Percentiles rank a stretch among this genome's conserved stretches.
These are phyloP conservation scores for Protonemura montana DNA, from an alignment of 2,888 invertebrate genomes.

Conservation along the genomic window DNA sequence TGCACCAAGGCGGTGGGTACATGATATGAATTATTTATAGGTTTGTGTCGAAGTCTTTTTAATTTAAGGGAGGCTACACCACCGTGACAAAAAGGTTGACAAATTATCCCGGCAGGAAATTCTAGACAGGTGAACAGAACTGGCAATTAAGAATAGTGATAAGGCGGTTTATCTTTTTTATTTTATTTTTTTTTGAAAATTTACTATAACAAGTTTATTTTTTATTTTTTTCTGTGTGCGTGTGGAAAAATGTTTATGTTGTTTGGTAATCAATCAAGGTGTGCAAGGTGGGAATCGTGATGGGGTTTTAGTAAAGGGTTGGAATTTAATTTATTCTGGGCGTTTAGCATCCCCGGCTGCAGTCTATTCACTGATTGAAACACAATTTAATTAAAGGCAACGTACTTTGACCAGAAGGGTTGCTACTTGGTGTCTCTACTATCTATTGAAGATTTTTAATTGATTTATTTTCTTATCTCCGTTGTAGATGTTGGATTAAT, in stretches of 20 bases:
- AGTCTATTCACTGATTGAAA: neutral
- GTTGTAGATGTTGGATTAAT: neutral
- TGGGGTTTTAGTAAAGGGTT: neutral
- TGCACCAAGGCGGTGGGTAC: neutral
- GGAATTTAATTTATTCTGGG: neutral
- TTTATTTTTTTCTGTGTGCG: neutral
- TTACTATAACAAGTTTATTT: neutral
- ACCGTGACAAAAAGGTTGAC: neutral
- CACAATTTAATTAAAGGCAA: neutral
- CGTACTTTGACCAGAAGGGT: neutral
- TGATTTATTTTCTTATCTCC: neutral
- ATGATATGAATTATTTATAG: neutral
- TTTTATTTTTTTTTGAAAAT: no score
- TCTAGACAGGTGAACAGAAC: conserved; percentile 2
- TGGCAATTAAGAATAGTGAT: neutral
- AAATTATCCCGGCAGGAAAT: neutral
- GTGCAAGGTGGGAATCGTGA: neutral
- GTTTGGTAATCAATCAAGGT: neutral
- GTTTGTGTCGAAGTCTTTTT: neutral
- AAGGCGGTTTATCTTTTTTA: neutral
- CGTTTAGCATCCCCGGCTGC: neutral
- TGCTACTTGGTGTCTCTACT: neutral
- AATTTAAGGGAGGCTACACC: neutral
- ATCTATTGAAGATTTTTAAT: neutral
- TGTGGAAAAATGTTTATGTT: neutral